These are phyloP conservation scores for Scaptomyza montana DNA, from an alignment of 1,140 invertebrate species.

Conservation along the genomic window DNA sequence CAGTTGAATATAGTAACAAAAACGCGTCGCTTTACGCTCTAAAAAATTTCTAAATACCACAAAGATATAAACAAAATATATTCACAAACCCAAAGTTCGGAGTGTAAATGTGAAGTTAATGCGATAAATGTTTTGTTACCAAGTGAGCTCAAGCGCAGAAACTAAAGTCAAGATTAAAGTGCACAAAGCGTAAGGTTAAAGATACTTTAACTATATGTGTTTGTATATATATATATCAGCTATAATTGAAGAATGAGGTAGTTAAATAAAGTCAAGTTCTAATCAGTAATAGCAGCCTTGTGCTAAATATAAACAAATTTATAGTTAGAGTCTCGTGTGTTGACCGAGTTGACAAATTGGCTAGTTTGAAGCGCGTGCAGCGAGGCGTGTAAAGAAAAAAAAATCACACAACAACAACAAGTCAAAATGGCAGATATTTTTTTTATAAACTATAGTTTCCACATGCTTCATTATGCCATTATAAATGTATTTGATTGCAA, in stretches of 20 bases:
- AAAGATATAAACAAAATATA: not conserved
- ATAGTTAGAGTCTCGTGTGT: slow-evolving; percentile 6
- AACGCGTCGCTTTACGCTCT: slow-evolving; percentile 68
- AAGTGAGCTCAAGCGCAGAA: too few relatives aligned
- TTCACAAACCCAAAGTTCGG: slow-evolving; percentile 57
- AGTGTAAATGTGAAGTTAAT: slow-evolving; percentile 68
- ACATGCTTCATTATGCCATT: slow-evolving; percentile 41
- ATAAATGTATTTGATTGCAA: slow-evolving; percentile 20
- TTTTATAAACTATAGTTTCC: not conserved
- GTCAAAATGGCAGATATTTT: slow-evolving; percentile 20
- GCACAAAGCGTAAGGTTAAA: slow-evolving; percentile 17
- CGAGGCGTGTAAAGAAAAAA: slow-evolving; percentile 38
- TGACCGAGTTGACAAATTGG: slow-evolving; percentile 42
- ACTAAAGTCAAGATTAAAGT: slow-evolving; percentile 19
- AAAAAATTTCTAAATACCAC: slow-evolving; percentile 57
- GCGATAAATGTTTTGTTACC: slow-evolving; percentile 30
- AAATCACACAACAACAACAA: slow-evolving; percentile 27
- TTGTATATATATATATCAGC: not conserved
- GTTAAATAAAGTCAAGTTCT: slow-evolving; percentile 1
- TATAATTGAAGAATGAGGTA: not conserved
- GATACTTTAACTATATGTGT: not conserved
- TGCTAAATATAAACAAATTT: slow-evolving; percentile 1
- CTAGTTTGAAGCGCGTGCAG: slow-evolving; percentile 37
- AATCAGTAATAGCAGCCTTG: slow-evolving; percentile 30
- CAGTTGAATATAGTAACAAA: slow-evolving; percentile 7